Percentiles rank a stretch among this genome's conserved stretches.
phyloP scores from a whole-genome alignment of 2,797 vertebrate genomes.

The Gambusia yucatana region DNA sequence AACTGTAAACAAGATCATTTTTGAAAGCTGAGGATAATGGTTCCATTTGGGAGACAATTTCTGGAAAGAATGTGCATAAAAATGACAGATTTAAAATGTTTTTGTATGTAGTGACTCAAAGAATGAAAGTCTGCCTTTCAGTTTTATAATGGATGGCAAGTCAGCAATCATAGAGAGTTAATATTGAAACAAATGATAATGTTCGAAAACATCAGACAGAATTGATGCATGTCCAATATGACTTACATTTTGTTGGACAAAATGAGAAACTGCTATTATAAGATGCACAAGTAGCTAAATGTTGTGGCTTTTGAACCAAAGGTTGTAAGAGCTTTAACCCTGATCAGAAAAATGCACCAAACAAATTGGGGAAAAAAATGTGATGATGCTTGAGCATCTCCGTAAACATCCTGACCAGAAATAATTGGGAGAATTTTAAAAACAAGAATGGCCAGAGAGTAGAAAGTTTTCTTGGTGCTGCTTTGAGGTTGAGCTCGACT shows the following conservation, averaged over 20 bases:
- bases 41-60: not conserved
- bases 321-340: not conserved
- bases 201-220: not conserved
- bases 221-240: not conserved
- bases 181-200: not conserved
- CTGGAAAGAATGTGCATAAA: too few relatives aligned
- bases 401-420: not conserved
- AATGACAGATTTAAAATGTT: not conserved
- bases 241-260: not conserved
- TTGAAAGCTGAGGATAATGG: not conserved
- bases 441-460: not conserved
- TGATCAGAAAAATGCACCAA: not conserved
- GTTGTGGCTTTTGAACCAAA: not conserved
- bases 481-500: constrained; percentile 8
- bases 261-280: not conserved
- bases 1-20: not conserved
- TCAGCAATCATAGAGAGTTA: not conserved
- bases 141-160: not conserved
- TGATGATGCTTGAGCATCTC: not conserved
- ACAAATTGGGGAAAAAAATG: not conserved
- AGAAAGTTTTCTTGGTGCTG: constrained; percentile 2
- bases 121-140: not conserved
- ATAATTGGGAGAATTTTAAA: not conserved
- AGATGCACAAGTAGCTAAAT: not conserved
- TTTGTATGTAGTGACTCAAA: not conserved